A percentile compares a stretch with the other conserved stretches of the same genome.
These are phyloP conservation scores for Pyralis farinalis DNA, from an alignment of 2,888 invertebrate genomes.

Conservation along the genomic window DNA sequence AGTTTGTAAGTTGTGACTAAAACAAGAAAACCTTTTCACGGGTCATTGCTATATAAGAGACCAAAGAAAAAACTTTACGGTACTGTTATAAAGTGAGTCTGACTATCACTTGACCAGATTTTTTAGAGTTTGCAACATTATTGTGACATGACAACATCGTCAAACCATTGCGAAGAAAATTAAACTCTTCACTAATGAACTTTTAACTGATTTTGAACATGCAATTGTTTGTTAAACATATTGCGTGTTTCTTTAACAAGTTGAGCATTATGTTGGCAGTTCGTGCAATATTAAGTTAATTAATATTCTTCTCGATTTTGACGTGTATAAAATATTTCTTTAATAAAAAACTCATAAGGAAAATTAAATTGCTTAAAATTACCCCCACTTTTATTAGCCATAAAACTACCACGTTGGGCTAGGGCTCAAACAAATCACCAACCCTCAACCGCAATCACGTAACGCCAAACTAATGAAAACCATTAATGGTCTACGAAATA, in stretches of 20 bases:
- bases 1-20: no score
- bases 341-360: background rate
- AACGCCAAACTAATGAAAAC: constrained; percentile 51
- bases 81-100: no score
- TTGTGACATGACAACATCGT: no score
- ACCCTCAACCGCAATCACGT: constrained; percentile 36
- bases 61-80: no score
- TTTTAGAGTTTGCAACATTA: no score
- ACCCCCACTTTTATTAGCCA: constrained; percentile 1
- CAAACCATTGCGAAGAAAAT: no score
- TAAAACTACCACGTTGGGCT: constrained; percentile 20
- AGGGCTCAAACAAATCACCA: constrained; percentile 19
- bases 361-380: background rate
- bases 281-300: background rate
- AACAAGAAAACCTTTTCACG: no score
- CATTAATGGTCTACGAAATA: constrained; percentile 51
- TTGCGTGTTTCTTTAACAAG: background rate
- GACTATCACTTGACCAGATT: no score
- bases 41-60: no score
- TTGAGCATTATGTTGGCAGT: background rate
- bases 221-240: background rate
- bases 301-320: background rate
- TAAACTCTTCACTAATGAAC: no score
- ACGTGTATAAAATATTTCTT: background rate
- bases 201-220: background rate